phyloP scores from a whole-genome alignment of 2,888 invertebrate genomes.

The Antheraea yamamai region DNA sequence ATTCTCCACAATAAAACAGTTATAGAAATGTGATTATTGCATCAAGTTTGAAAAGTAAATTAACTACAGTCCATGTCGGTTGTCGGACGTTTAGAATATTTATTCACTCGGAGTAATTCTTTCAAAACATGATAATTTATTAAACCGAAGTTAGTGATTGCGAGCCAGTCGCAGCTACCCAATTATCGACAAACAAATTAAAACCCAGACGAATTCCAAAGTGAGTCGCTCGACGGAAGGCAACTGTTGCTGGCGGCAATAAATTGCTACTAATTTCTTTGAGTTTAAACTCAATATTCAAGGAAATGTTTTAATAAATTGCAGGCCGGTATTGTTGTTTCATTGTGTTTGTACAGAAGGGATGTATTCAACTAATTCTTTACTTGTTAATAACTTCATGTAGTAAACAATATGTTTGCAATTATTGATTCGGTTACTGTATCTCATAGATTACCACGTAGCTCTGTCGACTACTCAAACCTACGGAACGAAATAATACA shows the following conservation, averaged over 20 bases:
- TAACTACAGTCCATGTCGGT: background rate
- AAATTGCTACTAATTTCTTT: constrained; percentile 57
- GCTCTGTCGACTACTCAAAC: too few relatives aligned
- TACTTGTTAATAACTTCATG: background rate
- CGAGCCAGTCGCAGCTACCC: constrained; percentile 35
- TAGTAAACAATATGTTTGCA: too few relatives aligned
- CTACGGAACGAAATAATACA: too few relatives aligned
- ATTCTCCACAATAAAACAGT: too few relatives aligned
- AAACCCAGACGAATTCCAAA: constrained; percentile 47
- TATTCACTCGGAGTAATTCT: background rate
- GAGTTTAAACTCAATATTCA: constrained; percentile 42
- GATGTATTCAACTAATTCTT: background rate
- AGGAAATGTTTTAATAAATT: constrained; percentile 26
- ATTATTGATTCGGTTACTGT: too few relatives aligned
- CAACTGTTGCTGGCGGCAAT: constrained; percentile 50
- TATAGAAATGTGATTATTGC: background rate
- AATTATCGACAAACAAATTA: constrained; percentile 49
- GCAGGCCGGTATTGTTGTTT: background rate
- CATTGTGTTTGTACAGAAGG: background rate
- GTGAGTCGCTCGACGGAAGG: constrained; percentile 43
- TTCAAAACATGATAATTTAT: constrained; percentile 8
- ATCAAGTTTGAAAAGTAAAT: background rate
- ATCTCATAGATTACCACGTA: too few relatives aligned
- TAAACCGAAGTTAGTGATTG: constrained; percentile 6
- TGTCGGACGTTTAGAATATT: background rate